phyloP scores from a whole-genome alignment of 2,888 invertebrate genomes.

The Spodoptera exigua region DNA sequence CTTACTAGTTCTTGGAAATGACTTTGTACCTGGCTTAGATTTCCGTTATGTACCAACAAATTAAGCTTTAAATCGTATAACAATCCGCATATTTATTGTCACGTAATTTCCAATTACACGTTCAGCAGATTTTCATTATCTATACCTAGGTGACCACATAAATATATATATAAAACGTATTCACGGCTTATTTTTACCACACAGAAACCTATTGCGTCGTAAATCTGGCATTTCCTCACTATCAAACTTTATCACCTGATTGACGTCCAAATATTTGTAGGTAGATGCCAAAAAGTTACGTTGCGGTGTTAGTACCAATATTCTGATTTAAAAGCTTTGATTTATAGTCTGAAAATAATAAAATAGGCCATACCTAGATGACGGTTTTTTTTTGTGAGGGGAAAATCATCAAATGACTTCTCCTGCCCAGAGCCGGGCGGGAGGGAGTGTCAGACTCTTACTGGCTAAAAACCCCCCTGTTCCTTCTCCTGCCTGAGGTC shows the following conservation, averaged over 20 bases:
- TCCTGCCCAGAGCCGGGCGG: too few relatives aligned
- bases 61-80: background rate
- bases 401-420: too few relatives aligned
- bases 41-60: background rate
- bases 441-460: too few relatives aligned
- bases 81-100: background rate
- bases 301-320: constrained; percentile 12
- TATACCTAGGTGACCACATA: background rate
- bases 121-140: too few relatives aligned
- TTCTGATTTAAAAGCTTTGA: constrained; percentile 5
- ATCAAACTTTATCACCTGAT: constrained; percentile 47
- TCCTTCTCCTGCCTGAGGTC: too few relatives aligned
- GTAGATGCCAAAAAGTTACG: constrained; percentile 27
- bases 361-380: background rate
- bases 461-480: too few relatives aligned
- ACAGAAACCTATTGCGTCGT: constrained; percentile 37
- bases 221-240: constrained; percentile 43
- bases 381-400: too few relatives aligned
- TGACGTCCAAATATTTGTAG: constrained; percentile 33
- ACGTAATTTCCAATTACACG: too few relatives aligned
- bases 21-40: background rate
- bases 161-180: constrained; percentile 23
- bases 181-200: constrained; percentile 36
- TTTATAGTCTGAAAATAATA: constrained; percentile 5
- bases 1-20: constrained; percentile 10